phyloP scores from a whole-genome alignment of 2,113 vertebrate species.

The Lepisosteus osseus region DNA sequence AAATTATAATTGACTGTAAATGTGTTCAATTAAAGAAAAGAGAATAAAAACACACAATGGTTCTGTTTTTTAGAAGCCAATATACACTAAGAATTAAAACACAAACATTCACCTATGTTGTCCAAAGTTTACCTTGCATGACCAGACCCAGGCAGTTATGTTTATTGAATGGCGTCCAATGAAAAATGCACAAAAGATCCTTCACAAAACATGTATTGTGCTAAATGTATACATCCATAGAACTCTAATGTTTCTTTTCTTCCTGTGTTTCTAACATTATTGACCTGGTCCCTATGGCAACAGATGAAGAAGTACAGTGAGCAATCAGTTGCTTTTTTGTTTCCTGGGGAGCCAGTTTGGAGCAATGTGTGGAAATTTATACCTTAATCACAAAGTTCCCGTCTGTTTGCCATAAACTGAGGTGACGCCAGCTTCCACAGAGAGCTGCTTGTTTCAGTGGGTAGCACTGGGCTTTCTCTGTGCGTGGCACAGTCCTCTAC shows the following conservation, averaged over 20 bases:
- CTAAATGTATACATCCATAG: slow-evolving; percentile 16
- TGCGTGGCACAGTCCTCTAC: slow-evolving; percentile 56
- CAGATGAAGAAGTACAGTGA: slow-evolving; percentile 41
- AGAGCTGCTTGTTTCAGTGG: slow-evolving; percentile 61
- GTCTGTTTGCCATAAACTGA: slow-evolving; percentile 57
- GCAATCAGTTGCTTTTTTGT: slow-evolving; percentile 42
- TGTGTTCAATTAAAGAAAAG: neutral
- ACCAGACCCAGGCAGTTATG: slow-evolving; percentile 31
- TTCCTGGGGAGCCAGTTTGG: slow-evolving; percentile 46
- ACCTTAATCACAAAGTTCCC: slow-evolving; percentile 54
- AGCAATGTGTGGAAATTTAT: slow-evolving; percentile 40
- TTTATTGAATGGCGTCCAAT: slow-evolving; percentile 12
- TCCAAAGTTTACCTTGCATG: slow-evolving; percentile 17
- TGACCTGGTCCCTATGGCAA: slow-evolving; percentile 43
- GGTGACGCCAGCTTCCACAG: slow-evolving; percentile 62
- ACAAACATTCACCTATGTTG: too few species aligned
- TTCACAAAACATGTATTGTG: slow-evolving; percentile 30
- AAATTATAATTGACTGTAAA: neutral
- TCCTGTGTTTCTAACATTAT: slow-evolving; percentile 43
- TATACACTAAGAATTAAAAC: neutral
- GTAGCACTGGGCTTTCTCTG: slow-evolving; percentile 23
- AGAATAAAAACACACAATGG: neutral
- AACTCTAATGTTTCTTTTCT: slow-evolving; percentile 9
- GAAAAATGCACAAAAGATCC: slow-evolving; percentile 26
- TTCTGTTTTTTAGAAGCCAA: neutral